Percentiles rank a stretch among this genome's conserved stretches.
phyloP scores from a whole-genome alignment of 2,113 vertebrate species.

The Notarius lentiginosus region DNA sequence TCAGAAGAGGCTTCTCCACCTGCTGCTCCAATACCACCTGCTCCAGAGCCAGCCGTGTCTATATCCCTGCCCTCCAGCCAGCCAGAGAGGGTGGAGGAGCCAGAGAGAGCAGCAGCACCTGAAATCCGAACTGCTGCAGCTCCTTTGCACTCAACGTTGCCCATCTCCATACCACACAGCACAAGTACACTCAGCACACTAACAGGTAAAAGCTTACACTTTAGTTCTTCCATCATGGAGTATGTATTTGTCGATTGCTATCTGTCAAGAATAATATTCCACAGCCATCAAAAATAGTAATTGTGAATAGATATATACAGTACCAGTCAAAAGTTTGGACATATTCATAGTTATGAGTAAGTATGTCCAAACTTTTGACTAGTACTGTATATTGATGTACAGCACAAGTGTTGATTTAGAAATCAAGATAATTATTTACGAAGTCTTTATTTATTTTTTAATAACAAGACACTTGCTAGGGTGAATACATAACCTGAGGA shows the following conservation, averaged over 20 bases:
- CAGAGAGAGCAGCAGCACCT: constrained; percentile 52
- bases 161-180: constrained; percentile 60
- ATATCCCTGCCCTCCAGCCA: constrained; percentile 55
- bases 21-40: constrained; percentile 45
- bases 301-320: neutral
- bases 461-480: too few relatives aligned
- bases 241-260: neutral
- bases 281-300: neutral
- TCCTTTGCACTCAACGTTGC: constrained; percentile 58
- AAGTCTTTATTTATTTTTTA: neutral
- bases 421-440: neutral
- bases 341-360: too few relatives aligned
- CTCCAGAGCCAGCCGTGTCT: constrained; percentile 51
- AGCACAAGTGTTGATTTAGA: neutral
- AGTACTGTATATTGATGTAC: neutral
- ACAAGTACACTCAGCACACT: constrained; percentile 57
- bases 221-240: neutral
- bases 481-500: neutral
- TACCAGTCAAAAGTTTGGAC: too few relatives aligned
- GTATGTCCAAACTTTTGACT: too few relatives aligned
- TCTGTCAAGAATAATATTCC: neutral
- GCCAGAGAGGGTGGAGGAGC: constrained; percentile 59
- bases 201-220: constrained; percentile 55
- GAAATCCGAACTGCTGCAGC: constrained; percentile 62
- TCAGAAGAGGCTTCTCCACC: constrained; percentile 58